Evolutionary conservation across 2,113 vertebrate species (phyloP), one percentile per base, ranked within the genome.

Genomic region (Egretta garzetta): DNA sequence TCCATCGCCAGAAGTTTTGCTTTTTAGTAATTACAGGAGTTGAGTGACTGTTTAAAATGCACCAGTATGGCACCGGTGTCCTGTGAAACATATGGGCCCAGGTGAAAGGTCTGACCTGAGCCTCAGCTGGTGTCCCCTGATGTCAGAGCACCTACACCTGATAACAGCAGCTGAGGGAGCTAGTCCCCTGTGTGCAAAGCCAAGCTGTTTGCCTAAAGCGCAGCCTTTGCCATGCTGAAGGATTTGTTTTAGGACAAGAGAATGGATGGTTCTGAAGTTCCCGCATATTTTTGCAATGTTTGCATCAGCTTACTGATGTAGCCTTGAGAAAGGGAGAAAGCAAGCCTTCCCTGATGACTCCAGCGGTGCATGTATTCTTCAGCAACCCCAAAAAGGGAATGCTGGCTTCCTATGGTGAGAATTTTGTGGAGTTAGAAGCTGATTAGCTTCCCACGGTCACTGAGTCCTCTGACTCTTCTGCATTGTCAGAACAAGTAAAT

Each of bases 121-220:
- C 45, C 58, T 52, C 86, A 74, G 90, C 67, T 92, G 72, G 60
- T 79, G 63, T 71, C 47, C 43, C 28, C 90, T 93, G 82, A 22
- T 0, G 1, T 66, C 62, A 93, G 43, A 52, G 6, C 56, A 10
- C 1, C 18, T 47, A 64, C 90, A 91, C 58, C 74, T 88, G 92
- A 15, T n/a, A 6, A 21, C 50, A 52, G 59, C 71, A 80, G 67
- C 94, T 63, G 90, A 55, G 90, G 53, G 75, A 92, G 17, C n/a
- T 39, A 7, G 41, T 77, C 86, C 63, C 50, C 2, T 53, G 37
- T 49, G 47, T 84, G 76, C 82, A 81, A 14, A 97, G 64, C 83
- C 68, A 47, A 94, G 83, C 88, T 72, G 3, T 81, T 86, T 84
- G 56, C 56, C 73, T 30, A 18, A 84, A 93, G 79, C 41, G 22